phyloP scores from a whole-genome alignment of 2,888 invertebrate genomes.

The Idaea straminata region DNA sequence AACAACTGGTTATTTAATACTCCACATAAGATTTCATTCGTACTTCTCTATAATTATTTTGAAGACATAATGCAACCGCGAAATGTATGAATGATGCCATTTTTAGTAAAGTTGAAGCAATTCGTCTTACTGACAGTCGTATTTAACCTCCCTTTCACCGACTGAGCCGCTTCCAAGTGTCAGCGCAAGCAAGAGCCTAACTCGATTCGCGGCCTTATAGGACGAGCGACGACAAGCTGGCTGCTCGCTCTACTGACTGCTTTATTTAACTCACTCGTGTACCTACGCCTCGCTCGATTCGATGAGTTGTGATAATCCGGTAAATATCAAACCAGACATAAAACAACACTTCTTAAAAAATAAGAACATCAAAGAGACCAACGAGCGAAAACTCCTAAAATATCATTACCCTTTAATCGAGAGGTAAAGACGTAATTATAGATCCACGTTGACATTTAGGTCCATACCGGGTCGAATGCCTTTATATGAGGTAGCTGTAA shows the following conservation, averaged over 20 bases:
- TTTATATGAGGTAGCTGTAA: slow-evolving; percentile 47
- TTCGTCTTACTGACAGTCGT: slow-evolving; percentile 60
- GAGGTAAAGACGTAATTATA: slow-evolving; percentile 35
- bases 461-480: slow-evolving; percentile 46
- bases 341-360: slow-evolving; percentile 10
- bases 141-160: slow-evolving; percentile 77
- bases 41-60: slow-evolving; percentile 51
- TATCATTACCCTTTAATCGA: slow-evolving; percentile 30
- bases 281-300: slow-evolving; percentile 22
- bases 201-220: slow-evolving; percentile 22
- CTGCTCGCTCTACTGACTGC: slow-evolving; percentile 35
- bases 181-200: slow-evolving; percentile 20
- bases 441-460: slow-evolving; percentile 52
- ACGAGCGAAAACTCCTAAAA: slow-evolving; percentile 26
- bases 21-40: slow-evolving; percentile 24
- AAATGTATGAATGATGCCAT: slow-evolving; percentile 76
- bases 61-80: slow-evolving; percentile 63
- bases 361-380: not conserved
- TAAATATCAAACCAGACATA: slow-evolving; percentile 5
- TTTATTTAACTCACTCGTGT: slow-evolving; percentile 17
- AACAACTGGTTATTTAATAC: not conserved
- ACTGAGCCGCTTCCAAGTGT: slow-evolving; percentile 29
- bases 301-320: slow-evolving; percentile 13
- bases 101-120: slow-evolving; percentile 75
- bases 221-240: slow-evolving; percentile 53